phyloP scores from a whole-genome alignment of 2,888 invertebrate species.

The Lutraria lutraria region DNA sequence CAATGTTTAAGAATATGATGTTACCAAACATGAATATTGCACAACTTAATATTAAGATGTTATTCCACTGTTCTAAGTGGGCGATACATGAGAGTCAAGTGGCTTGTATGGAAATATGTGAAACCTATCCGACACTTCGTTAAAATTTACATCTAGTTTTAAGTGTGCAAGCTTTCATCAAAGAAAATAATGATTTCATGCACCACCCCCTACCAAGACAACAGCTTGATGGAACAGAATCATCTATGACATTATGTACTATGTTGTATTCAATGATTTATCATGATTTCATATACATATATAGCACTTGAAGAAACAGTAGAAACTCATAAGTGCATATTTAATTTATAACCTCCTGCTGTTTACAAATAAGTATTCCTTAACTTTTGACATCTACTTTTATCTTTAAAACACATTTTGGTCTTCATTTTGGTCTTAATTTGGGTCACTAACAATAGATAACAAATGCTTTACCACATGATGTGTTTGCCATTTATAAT shows the following conservation, averaged over 20 bases:
- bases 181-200: not conserved
- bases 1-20: not conserved
- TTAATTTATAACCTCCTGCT: too few species aligned
- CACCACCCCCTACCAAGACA: constrained; percentile 10
- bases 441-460: too few species aligned
- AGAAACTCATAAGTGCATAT: too few species aligned
- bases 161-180: not conserved
- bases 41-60: not conserved
- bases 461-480: too few species aligned
- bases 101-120: not conserved
- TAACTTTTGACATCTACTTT: too few species aligned
- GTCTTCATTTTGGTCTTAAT: too few species aligned
- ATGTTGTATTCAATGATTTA: too few species aligned
- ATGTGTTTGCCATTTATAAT: too few species aligned
- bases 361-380: too few species aligned
- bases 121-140: not conserved
- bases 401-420: too few species aligned
- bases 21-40: not conserved
- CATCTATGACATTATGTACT: not conserved
- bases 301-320: too few species aligned
- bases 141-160: not conserved
- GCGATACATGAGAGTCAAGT: constrained; percentile 2
- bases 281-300: too few species aligned
- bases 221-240: not conserved
- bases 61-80: not conserved